Percentiles rank a stretch among this genome's conserved stretches.
Conservation (phyloP, 2,888 invertebrate genomes). For the Dendrolimus pini region DNA sequence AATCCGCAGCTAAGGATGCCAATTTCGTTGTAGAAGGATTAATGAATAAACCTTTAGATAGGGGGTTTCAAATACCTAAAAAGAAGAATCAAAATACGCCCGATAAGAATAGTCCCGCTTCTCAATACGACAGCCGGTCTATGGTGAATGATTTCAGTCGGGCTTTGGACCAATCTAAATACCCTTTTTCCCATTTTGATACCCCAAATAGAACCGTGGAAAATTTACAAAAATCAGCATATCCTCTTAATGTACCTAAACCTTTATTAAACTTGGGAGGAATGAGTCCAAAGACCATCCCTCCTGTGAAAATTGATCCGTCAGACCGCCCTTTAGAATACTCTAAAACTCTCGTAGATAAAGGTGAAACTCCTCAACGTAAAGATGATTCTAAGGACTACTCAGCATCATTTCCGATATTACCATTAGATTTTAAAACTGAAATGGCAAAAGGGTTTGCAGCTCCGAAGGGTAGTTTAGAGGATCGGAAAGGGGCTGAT, state of each 20-base stretch:
- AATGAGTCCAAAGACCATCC: constrained; percentile 59
- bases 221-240: constrained; percentile 56
- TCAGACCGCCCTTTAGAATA: constrained; percentile 53
- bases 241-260: constrained; percentile 65
- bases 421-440: constrained; percentile 66
- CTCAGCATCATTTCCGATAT: constrained; percentile 46
- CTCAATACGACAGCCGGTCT: constrained; percentile 60
- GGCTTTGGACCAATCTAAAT: constrained; percentile 60
- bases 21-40: constrained; percentile 83
- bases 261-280: constrained; percentile 62
- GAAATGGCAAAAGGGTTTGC: constrained; percentile 66
- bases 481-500: constrained; percentile 66
- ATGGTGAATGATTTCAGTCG: constrained; percentile 66
- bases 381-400: constrained; percentile 64
- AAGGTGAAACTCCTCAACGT: constrained; percentile 51
- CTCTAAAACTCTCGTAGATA: constrained; percentile 56
- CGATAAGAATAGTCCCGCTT: constrained; percentile 59
- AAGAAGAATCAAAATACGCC: constrained; percentile 72
- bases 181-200: constrained; percentile 63
- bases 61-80: constrained; percentile 92
- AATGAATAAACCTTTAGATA: constrained; percentile 83
- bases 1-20: constrained; percentile 78
- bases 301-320: constrained; percentile 42
- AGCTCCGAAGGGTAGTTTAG: constrained; percentile 59
- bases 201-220: constrained; percentile 52